Base-by-base conservation (phyloP, 2,888 invertebrate genomes). In the Drosophila koepferae region DNA sequence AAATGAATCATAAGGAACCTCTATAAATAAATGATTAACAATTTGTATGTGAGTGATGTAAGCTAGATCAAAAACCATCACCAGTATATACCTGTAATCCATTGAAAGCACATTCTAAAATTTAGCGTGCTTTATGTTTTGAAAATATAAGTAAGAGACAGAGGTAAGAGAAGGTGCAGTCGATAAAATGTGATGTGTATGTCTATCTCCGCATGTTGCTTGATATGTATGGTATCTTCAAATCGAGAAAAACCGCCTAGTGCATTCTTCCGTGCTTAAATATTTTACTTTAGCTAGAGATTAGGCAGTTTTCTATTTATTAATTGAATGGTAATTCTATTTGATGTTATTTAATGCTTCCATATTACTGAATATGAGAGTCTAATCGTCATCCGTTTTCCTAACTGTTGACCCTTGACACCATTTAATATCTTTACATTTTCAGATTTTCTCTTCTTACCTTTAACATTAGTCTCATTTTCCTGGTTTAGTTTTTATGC, bases 311-410 rank as follows among this genome's bases (percentile, higher is more conserved):
- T 5, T 10, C 1, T 12, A 12, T 1, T 28, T 12, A n/a, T 41
- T 18, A 18, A 51, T 12, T 28, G 28, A 55, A 12, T 38, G 6
- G n/a, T 12, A 61, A 72, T 69, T 69, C 54, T 56, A 49, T 72
- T 76, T 63, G 72, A 85, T 82, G 80, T 74, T 49, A 43, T 41
- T 63, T 44, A 40, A 55, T 60, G 31, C 14, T 9, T 9, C 18
- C 41, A 43, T 20, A 16, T 20, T 14, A 2, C 18, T 7, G 12
- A 28, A 18, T 40, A 41, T 69, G 5, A n/a, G 48, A 31, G 38
- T n/a, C 9, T 36, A 9, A 12, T 7, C 14, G 36, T 59, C 76
- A 78, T 85, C 72, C 73, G 75, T 75, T 85, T 78, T 82, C 72
- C 64, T 72, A 69, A 64, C 34, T 54, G 36, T 53, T 46, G 43